These are phyloP conservation scores for Torymus auratus DNA, from an alignment of 2,888 invertebrate species.

Conservation along the genomic window DNA sequence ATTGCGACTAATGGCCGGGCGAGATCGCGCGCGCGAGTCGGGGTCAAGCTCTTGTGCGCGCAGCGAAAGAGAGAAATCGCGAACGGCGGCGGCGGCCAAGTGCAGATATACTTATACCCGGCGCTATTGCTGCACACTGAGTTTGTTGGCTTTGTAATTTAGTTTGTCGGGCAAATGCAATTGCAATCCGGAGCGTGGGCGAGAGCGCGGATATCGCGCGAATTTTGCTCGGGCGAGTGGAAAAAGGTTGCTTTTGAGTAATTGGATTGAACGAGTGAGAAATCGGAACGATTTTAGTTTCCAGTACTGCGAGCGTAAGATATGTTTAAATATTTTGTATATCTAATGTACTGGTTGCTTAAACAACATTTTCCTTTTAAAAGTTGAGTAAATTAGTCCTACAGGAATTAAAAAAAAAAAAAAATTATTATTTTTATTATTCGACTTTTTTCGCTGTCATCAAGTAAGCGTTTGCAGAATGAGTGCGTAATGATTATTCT, in stretches of 20 bases:
- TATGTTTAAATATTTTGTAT: too few species aligned
- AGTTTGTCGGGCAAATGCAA: constrained; percentile 8
- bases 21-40: constrained; percentile 35
- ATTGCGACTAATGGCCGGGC: constrained; percentile 71
- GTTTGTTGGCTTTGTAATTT: constrained; percentile 15
- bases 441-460: too few species aligned
- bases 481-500: neutral
- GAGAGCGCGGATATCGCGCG: too few species aligned
- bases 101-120: neutral
- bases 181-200: neutral
- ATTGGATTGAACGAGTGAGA: neutral
- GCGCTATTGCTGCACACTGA: neutral
- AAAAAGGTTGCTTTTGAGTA: too few species aligned
- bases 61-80: constrained; percentile 15
- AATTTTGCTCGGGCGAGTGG: too few species aligned
- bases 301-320: too few species aligned
- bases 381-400: too few species aligned
- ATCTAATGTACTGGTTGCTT: too few species aligned
- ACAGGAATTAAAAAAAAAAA: too few species aligned
- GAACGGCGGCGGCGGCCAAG: neutral
- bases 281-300: neutral
- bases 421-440: too few species aligned
- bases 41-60: constrained; percentile 29
- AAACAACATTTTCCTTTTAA: too few species aligned
- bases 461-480: too few species aligned